phyloP scores from a whole-genome alignment of 1,140 invertebrate species.

The Portunus trituberculatus region DNA sequence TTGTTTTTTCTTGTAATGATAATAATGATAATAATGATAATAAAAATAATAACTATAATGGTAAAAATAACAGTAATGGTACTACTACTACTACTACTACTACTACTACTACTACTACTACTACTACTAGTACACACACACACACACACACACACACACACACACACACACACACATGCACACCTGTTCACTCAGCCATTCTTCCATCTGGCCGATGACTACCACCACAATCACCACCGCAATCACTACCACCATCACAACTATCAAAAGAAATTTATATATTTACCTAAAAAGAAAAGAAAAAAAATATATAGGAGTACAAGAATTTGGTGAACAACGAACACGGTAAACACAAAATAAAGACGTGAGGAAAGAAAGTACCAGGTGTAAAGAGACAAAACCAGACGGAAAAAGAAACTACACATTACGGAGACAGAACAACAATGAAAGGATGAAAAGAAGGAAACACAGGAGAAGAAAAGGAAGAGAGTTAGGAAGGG shows the following conservation, averaged over 20 bases:
- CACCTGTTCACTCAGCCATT: background rate
- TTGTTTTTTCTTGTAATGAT: too few relatives aligned
- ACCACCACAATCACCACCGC: background rate
- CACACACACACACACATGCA: constrained; percentile 43
- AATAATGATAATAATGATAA: too few relatives aligned
- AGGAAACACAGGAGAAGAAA: background rate
- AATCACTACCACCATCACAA: background rate
- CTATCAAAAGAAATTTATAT: background rate
- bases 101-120: too few relatives aligned
- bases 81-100: too few relatives aligned
- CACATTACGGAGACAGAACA: background rate
- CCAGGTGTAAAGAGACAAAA: too few relatives aligned
- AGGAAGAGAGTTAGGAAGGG: background rate
- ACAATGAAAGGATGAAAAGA: background rate
- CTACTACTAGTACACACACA: background rate
- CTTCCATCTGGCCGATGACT: background rate
- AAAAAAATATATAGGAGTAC: too few relatives aligned
- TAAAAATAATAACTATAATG: background rate
- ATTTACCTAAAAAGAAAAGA: too few relatives aligned
- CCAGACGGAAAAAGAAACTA: background rate
- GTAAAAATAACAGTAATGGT: background rate
- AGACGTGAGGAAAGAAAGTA: too few relatives aligned
- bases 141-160: constrained; percentile 41
- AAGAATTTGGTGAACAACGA: too few relatives aligned
- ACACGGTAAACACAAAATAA: too few relatives aligned